Evolutionary conservation across 2,797 vertebrate genomes (phyloP), one percentile per base, ranked within the genome.

Genomic region (Apodemus agrarius): DNA sequence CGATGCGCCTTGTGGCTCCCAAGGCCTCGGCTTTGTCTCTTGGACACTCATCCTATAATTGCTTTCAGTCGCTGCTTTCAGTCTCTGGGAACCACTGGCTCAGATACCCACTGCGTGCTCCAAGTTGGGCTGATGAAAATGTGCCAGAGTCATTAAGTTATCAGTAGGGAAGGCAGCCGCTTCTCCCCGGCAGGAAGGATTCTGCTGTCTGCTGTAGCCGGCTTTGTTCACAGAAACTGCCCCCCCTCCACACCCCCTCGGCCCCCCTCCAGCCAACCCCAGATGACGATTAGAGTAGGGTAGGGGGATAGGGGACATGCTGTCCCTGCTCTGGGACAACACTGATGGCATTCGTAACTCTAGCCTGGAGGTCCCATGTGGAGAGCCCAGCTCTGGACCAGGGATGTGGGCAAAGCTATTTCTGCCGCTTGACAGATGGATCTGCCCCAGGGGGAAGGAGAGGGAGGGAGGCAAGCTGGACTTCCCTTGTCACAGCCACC

Each of bases 131-230:
- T 98, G 96, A 97, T 97, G 96, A 97, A 97, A 98, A 96, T 96
- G 97, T 93, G 95, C 97, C 98, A 98, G 97, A 97, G 97, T 98
- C 97, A 97, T 98, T 98, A 98, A 98, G 96, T 96, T 97, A 97
- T 97, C 97, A 98, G 97, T 98, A 92, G 97, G 97, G 97, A 98
- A 97, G 98, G 97, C 83, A 16, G 97, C 96, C 12, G 94, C 95
- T 96, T 96, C 92, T 96, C 97, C 91, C 90, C 89, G 57, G 97
- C 97, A 97, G 97, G 97, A 96, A 97, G 95, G 97, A 94, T 97
- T 96, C 95, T 97, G 97, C 91, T 97, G 93, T 94, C 94, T 96
- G 96, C 95, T 78, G 94, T 95, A 94, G 94, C 83, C 46, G 83
- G 95, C 96, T 98, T 98, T 97, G 96, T 98, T 98, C 97, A 78